phyloP scores from a whole-genome alignment of 2,888 invertebrate species.

The Masnerella sp. region DNA sequence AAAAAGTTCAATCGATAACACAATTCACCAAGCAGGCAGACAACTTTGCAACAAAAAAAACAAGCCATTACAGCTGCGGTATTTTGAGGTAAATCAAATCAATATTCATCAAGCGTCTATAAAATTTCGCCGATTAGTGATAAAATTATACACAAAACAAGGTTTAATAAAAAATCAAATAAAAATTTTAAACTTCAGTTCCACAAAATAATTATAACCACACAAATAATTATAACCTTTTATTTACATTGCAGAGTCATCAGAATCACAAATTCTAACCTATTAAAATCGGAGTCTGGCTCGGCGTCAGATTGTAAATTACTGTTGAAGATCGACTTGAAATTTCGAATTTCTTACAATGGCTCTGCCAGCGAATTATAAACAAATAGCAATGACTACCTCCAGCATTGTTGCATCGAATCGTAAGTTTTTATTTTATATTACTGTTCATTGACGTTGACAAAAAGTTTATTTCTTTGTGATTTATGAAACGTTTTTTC shows the following conservation, averaged over 20 bases:
- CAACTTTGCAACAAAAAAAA: neutral
- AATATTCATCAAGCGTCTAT: neutral
- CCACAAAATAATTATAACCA: no score
- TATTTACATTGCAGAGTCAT: neutral
- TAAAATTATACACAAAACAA: neutral
- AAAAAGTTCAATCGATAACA: no score
- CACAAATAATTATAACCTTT: no score
- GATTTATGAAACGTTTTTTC: constrained; percentile 63
- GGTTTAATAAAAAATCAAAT: no score
- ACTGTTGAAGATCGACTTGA: no score
- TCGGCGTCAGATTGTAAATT: no score
- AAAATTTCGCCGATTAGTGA: constrained; percentile 3
- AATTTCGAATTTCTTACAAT: constrained; percentile 76
- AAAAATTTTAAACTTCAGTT: no score
- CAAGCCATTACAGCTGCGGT: no score
- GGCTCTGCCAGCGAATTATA: constrained; percentile 91
- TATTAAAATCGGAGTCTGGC: neutral
- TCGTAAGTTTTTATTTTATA: constrained; percentile 80
- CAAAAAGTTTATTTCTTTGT: neutral
- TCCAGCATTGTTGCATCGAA: constrained; percentile 84
- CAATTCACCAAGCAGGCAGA: no score
- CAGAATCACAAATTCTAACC: neutral
- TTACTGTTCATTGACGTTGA: neutral
- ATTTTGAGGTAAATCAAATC: no score
- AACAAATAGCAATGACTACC: constrained; percentile 88